phyloP scores from a whole-genome alignment of 1,140 invertebrate species.

The Antheraea mylitta region DNA sequence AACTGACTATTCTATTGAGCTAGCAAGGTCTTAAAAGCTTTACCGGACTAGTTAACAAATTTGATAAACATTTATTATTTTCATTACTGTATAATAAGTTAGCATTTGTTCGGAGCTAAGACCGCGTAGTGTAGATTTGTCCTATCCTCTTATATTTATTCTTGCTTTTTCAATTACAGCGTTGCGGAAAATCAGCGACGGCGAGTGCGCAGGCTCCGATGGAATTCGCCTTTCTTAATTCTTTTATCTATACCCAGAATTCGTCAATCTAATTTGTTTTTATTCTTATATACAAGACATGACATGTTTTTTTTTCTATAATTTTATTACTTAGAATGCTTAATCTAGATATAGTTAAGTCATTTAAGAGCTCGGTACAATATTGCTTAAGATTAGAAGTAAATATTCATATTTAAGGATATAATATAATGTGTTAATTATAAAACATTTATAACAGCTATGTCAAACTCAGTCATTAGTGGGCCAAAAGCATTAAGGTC shows the following conservation, averaged over 20 bases:
- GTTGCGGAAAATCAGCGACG: constrained; percentile 74
- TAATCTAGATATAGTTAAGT: neutral
- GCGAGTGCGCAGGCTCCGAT: constrained; percentile 77
- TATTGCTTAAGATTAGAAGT: neutral
- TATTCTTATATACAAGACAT: neutral
- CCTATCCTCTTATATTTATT: too few relatives aligned
- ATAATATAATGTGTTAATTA: neutral
- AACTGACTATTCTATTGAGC: too few relatives aligned
- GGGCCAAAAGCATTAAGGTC: too few relatives aligned
- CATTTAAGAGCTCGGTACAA: neutral
- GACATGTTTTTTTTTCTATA: neutral
- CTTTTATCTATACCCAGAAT: neutral
- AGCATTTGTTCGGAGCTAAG: too few relatives aligned
- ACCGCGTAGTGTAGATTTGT: too few relatives aligned
- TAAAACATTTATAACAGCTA: too few relatives aligned
- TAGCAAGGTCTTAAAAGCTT: too few relatives aligned
- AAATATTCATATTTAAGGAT: neutral
- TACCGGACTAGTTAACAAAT: too few relatives aligned
- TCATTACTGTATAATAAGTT: too few relatives aligned
- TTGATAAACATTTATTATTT: too few relatives aligned
- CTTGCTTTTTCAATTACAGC: constrained; percentile 51
- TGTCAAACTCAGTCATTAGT: too few relatives aligned
- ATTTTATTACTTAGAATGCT: neutral
- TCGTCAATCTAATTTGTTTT: neutral
- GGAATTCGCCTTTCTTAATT: constrained; percentile 78